Evolutionary conservation across 2,113 vertebrate genomes (phyloP), one percentile per base, ranked within the genome.

Genomic region (Halcyon senegalensis): DNA sequence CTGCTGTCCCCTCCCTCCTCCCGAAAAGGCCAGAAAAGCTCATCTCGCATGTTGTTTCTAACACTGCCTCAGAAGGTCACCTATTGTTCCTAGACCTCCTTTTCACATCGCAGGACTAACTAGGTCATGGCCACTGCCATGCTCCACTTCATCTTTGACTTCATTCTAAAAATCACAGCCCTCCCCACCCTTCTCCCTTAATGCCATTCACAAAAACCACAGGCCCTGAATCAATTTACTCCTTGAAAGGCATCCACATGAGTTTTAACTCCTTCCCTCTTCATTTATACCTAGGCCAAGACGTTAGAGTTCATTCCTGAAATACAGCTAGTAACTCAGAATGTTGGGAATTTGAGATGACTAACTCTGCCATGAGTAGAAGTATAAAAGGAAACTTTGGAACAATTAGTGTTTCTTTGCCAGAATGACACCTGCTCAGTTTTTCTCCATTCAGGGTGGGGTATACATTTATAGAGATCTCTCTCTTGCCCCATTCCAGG

Each of bases 101-200:
- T 55, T 88, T 72, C 23, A 19, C 56, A 70, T n/a, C 90, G 35
- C 84, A 39, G 66, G 33, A 50, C 73, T 51, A 96, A 94, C 81
- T 62, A 77, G 94, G 93, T 96, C 96, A 97, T 0, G 3, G 93
- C 84, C 80, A 66, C 66, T 73, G 95, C 84, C 77, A 76, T 53
- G 77, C 89, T 96, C 74, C 89, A 68, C 89, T 95, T 96, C 87
- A 89, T 30, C 84, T 62, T 11, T 53, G 87, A 89, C 84, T 95
- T 62, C 87, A 85, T 73, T 73, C 87, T 76, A 46, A 31, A 69
- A 85, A 72, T 39, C 87, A 48, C 70, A 53, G 81, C 27, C 46
- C 67, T 82, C 81, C 41, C 56, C 11, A 0, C 44, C 66, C 81
- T 79, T 30, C 55, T 59, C 82, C 83, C 46, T 50, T 37, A 86